Evolutionary conservation across 2,888 invertebrate species (phyloP).

Genomic region (Dasypolia templi): DNA sequence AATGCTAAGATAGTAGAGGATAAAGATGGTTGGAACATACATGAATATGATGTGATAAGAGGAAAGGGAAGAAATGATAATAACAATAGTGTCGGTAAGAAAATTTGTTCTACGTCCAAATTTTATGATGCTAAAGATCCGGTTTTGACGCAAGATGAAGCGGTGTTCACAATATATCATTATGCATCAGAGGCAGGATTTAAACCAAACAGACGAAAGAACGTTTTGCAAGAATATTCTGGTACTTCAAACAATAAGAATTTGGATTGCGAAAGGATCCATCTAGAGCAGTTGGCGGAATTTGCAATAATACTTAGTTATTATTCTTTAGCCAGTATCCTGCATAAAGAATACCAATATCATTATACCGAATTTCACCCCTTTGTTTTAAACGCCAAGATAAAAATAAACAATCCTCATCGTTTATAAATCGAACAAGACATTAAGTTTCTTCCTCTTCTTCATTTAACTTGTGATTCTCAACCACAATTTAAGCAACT

Average conservation of each 20-base stretch:
- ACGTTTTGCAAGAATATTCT: neutral
- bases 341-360: too few relatives aligned
- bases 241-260: neutral
- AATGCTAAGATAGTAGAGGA: neutral
- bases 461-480: slow-evolving; percentile 30
- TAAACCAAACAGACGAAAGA: neutral
- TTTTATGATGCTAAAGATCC: neutral
- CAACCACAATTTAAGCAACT: slow-evolving; percentile 57
- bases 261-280: neutral
- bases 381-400: neutral
- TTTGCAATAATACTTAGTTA: neutral
- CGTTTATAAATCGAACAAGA: slow-evolving; percentile 19
- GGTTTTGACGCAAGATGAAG: neutral
- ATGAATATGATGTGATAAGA: neutral
- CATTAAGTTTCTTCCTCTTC: slow-evolving; percentile 11
- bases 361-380: neutral
- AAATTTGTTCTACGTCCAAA: too few relatives aligned
- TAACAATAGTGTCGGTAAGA: neutral
- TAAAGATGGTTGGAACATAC: neutral
- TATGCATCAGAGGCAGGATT: neutral
- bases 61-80: too few relatives aligned
- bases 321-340: too few relatives aligned
- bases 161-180: neutral
- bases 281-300: neutral
- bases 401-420: neutral